Evolutionary conservation across 2,113 vertebrate genomes (phyloP).

Genomic region (Pyxicephalus adspersus): DNA sequence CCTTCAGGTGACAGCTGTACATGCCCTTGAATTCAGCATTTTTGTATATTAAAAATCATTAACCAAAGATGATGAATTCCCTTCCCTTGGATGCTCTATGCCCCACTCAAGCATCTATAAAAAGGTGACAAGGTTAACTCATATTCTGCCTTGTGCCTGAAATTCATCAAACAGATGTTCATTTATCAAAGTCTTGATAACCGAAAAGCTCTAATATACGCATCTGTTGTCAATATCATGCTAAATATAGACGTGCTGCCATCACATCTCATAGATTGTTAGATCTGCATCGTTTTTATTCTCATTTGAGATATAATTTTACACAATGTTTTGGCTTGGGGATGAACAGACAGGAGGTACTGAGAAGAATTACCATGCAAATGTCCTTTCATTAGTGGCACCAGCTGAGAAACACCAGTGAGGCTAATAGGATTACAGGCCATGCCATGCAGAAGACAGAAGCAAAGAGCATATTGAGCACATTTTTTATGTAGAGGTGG

Average conservation of each 20-base stretch:
- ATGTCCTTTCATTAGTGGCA: slow-evolving; percentile 30
- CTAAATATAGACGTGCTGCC: slow-evolving; percentile 15
- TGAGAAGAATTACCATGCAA: slow-evolving; percentile 36
- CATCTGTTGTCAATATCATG: slow-evolving; percentile 14
- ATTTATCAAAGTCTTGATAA: slow-evolving; percentile 38
- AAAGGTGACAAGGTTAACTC: slow-evolving; percentile 5
- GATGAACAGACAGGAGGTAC: slow-evolving; percentile 15
- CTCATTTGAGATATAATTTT: slow-evolving; percentile 30
- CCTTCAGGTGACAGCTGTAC: slow-evolving; percentile 34
- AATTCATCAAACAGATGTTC: slow-evolving; percentile 42
- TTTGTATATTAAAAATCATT: slow-evolving; percentile 38
- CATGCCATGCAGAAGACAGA: neutral
- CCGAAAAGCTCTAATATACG: neutral
- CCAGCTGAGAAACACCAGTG: slow-evolving; percentile 32
- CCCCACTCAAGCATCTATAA: neutral
- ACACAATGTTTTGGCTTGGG: slow-evolving; percentile 18
- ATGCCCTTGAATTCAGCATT: slow-evolving; percentile 28
- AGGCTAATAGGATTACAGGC: slow-evolving; percentile 7
- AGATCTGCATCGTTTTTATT: neutral
- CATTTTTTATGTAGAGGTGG: no score
- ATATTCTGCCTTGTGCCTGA: neutral
- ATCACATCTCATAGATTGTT: slow-evolving; percentile 8
- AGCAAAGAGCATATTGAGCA: no score
- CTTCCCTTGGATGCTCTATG: neutral
- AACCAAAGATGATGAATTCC: slow-evolving; percentile 31